Base-by-base conservation (phyloP, 2,888 invertebrate genomes). In the Ariolimax columbianus region DNA sequence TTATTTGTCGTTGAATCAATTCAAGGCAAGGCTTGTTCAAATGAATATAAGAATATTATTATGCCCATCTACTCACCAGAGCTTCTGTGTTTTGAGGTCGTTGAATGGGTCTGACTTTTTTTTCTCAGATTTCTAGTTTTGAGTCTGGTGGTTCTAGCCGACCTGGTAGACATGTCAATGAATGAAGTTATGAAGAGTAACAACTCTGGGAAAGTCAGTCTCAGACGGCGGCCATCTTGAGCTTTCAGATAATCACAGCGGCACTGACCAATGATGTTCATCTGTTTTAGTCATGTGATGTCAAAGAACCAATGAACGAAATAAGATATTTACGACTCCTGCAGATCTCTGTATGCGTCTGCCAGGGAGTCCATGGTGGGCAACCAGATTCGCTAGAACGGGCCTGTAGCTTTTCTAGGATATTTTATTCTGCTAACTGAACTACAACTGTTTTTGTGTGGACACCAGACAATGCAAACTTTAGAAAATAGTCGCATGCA, bases 201-300 rank as follows among this genome's bases (percentile, higher is more conserved):
- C 72, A 77, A 43, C 77, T 40, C 17, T 30, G 14, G 77, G 63
- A 82, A 78, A 86, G 75, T 77, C 75, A 70, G 82, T 77, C 30
- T 77, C 83, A 87, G 82, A 86, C 85, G 83, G 91, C 88, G 88
- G 92, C 92, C 92, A 91, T 92, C 88, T 91, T 92, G 91, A 90
- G 90, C 84, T 88, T 79, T 86, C 88, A 83, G 79, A 84, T 84
- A 78, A 85, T 83, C 86, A 82, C 86, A 79, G 77, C 30, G 51
- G 33, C 19, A 7, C 36, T 77, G 86, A 82, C 89, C 86, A 89
- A 89, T 88, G 84, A 86, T 66, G 84, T 72, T 47, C 70, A 77
- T 77, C 85, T 82, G 86, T 86, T 87, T 51, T 36, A 38, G 38
- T 85, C 89, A 89, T 87, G 86, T 89, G 89, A 51, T 63, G 6